These are phyloP conservation scores for Alaudala cheleensis DNA, from an alignment of 2,113 vertebrate genomes.

Conservation along the genomic window DNA sequence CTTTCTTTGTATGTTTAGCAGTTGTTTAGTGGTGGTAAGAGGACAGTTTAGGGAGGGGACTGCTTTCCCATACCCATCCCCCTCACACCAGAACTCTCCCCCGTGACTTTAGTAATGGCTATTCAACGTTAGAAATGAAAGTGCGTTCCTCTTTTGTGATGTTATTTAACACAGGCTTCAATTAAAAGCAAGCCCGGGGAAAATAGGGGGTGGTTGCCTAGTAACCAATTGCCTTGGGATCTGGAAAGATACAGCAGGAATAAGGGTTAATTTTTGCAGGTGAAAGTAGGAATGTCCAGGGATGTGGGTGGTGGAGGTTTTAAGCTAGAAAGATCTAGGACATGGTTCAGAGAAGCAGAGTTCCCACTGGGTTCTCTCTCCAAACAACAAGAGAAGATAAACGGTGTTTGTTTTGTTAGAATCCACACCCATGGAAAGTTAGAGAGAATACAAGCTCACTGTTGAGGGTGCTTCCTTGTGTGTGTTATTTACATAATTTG, in stretches of 20 bases:
- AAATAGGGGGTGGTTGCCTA: constrained; percentile 21
- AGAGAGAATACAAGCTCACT: background rate
- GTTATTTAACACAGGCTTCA: constrained; percentile 15
- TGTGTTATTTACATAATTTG: constrained; percentile 42
- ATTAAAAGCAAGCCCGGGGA: background rate
- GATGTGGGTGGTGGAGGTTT: background rate
- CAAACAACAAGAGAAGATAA: background rate
- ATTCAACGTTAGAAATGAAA: background rate
- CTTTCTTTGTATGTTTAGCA: background rate
- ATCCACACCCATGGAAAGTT: background rate
- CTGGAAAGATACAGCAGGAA: background rate
- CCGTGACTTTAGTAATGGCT: background rate
- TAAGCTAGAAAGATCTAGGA: background rate
- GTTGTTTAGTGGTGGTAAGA: background rate
- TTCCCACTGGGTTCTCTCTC: background rate
- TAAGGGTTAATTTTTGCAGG: constrained; percentile 52
- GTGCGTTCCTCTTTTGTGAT: background rate
- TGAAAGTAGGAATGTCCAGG: background rate
- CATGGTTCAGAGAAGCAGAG: background rate
- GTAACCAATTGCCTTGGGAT: constrained; percentile 20
- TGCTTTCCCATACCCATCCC: background rate
- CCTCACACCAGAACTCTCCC: background rate
- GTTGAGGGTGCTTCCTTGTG: background rate
- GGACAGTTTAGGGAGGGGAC: background rate
- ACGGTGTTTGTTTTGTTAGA: background rate